A percentile compares a stretch with the other conserved stretches of the same genome.
Conservation (phyloP, 35 echinoderm and acorn worm species). For the Ophiothrix spiculata region DNA sequence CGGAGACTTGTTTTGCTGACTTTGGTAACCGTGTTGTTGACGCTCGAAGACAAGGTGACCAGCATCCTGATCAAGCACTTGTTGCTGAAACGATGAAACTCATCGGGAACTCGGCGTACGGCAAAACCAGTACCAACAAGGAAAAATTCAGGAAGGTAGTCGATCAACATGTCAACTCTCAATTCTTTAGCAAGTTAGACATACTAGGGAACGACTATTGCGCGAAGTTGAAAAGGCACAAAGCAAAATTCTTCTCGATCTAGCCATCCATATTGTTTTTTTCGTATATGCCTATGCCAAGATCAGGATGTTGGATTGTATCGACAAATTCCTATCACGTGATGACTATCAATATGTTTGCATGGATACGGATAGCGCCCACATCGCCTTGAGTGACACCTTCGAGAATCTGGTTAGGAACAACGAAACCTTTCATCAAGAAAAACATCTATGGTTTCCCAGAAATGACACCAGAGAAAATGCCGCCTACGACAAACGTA, state of each 20-base stretch:
- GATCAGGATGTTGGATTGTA: constrained; percentile 22
- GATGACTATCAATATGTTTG: background rate
- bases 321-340: background rate
- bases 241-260: background rate
- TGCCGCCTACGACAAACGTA: constrained; percentile 36
- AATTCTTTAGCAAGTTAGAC: background rate
- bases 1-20: background rate
- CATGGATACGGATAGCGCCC: background rate
- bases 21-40: constrained; percentile 28
- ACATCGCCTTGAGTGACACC: background rate
- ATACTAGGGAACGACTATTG: background rate
- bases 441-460: constrained; percentile 48
- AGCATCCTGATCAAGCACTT: constrained; percentile 1
- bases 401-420: background rate
- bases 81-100: constrained; percentile 46
- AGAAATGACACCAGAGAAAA: constrained; percentile 33
- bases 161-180: background rate
- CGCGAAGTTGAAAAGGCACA: background rate
- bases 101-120: constrained; percentile 40
- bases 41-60: constrained; percentile 26
- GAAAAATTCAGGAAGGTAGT: constrained; percentile 17
- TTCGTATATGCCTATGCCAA: constrained; percentile 29
- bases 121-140: constrained; percentile 28
- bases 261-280: constrained; percentile 29
- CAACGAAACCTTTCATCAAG: background rate